Conservation (phyloP, 2,113 vertebrate genomes). For the Amazona vittata region DNA sequence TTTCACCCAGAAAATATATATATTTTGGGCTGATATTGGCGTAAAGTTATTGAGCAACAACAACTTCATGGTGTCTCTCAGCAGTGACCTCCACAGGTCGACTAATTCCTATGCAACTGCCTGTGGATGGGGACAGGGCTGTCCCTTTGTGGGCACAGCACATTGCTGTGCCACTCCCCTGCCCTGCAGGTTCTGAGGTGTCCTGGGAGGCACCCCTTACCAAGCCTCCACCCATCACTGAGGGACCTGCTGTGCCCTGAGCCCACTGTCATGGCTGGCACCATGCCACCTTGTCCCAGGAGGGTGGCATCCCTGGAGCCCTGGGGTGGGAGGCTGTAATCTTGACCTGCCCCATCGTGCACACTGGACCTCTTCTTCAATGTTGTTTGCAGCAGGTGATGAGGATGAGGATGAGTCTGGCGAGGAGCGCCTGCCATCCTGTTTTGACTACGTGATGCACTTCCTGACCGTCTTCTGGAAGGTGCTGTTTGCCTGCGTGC, state of each 20-base stretch:
- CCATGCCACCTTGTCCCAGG: neutral
- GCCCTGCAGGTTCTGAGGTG: neutral
- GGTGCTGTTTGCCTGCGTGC: conserved; percentile 96
- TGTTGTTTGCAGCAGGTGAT: conserved; percentile 76
- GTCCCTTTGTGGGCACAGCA: neutral
- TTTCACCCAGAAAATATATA: neutral
- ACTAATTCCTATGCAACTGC: neutral
- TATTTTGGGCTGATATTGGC: neutral
- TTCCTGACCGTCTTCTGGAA: conserved; percentile 99
- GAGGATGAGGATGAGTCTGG: conserved; percentile 96
- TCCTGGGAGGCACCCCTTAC: neutral
- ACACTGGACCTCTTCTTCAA: neutral
- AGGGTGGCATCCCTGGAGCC: neutral
- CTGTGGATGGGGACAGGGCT: neutral
- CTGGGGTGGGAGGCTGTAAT: neutral
- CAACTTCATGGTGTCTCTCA: neutral
- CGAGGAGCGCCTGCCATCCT: conserved; percentile 93
- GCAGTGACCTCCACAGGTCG: neutral
- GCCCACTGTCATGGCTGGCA: neutral
- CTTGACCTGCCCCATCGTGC: neutral
- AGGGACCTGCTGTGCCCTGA: neutral
- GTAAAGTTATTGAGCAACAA: neutral
- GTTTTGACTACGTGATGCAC: conserved; percentile 99
- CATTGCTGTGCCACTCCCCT: neutral
- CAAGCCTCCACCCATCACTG: neutral